phyloP scores from a whole-genome alignment of 2,888 invertebrate genomes.

The Horisme vitalbata region DNA sequence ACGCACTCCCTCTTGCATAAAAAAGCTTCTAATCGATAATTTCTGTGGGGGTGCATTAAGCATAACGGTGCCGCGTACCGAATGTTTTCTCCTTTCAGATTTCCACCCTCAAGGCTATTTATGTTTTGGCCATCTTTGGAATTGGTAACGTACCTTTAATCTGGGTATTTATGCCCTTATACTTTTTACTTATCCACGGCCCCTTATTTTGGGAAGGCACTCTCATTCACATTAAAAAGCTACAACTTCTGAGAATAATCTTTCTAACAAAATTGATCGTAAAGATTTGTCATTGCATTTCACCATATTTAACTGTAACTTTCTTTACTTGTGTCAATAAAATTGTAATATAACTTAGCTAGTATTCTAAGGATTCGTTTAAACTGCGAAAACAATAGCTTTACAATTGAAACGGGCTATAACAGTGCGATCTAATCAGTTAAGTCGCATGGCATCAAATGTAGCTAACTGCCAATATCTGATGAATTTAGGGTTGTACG shows the following conservation, averaged over 20 bases:
- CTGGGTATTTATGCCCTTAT: constrained; percentile 40
- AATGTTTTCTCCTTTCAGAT: constrained; percentile 80
- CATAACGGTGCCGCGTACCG: constrained; percentile 72
- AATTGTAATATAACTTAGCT: constrained; percentile 14
- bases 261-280: no score
- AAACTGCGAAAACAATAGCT: constrained; percentile 23
- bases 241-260: neutral
- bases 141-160: constrained; percentile 52
- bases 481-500: constrained; percentile 56
- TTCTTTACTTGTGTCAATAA: constrained; percentile 9
- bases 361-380: constrained; percentile 5
- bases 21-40: constrained; percentile 84
- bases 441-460: constrained; percentile 66
- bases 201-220: constrained; percentile 9
- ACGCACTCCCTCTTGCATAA: constrained; percentile 81
- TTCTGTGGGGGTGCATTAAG: constrained; percentile 84
- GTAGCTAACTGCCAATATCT: constrained; percentile 76
- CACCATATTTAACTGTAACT: neutral
- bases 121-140: constrained; percentile 71
- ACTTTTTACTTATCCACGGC: constrained; percentile 22
- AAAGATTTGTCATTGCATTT: neutral
- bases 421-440: constrained; percentile 62
- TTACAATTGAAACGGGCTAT: constrained; percentile 32
- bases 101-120: constrained; percentile 75
- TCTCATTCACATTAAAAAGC: constrained; percentile 17